Evolutionary conservation across 2,797 vertebrate species (phyloP), one percentile per base, ranked within the genome.

Genomic region (Lophius americanus): DNA sequence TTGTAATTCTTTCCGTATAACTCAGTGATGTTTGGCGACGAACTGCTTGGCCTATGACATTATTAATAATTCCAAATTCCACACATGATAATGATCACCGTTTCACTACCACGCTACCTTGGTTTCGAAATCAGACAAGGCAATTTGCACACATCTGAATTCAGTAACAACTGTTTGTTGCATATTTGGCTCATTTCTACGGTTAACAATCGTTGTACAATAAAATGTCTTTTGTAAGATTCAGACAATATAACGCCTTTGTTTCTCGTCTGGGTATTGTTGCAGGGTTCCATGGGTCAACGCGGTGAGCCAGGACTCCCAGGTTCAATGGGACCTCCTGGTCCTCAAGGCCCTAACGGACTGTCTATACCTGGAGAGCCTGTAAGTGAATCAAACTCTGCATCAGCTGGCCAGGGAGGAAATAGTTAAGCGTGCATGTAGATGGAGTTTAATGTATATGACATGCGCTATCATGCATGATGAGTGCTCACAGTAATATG

Each of bases 301-400:
- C 96, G 96, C 60, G 98, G 98, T 48, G 98, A 99, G 33, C 68
- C 84, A 41, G 98, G 98, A 75, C 91, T 85, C 64, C 86, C 94
- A 10, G 98, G 98, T 1, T 70, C 95, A 46, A 95, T 98, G 91
- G 98, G 98, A 82, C 97, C 96, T 49, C 96, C 98, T 14, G 98
- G 98, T 60, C 98, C 98, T 3, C 98, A 99, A 88, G 98, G 98
- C 50, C 96, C 96, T 61, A 97, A 95, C 0, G 98, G 98, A 85
- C 89, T 99, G 38, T 99, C 98, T 83, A 94, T 99, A 82, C 96
- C 97, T 0, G 98, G 98, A 78, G 96, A 96, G 90, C 97, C 97
- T 77, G 98, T 99, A 88, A 96, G 85, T 82, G 42, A 8, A 61
- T 6, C 9, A 9, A 14, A 23, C 43, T 13, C 33, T 41, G 9